Evolutionary conservation across 2,888 invertebrate genomes (phyloP), one percentile per base, ranked within the genome.

Genomic region (Tigriopus californicus): DNA sequence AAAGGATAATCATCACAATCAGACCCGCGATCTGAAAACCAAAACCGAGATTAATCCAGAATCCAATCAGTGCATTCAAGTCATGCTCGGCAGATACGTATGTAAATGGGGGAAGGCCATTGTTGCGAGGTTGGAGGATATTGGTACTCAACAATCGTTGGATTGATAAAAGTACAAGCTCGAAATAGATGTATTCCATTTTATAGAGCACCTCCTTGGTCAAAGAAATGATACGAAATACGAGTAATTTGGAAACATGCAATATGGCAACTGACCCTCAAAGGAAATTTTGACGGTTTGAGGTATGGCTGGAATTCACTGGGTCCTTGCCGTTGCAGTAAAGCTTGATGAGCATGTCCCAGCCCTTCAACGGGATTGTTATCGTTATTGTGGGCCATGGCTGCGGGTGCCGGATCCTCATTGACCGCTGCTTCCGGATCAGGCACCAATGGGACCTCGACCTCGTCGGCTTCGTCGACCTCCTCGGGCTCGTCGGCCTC

Each of bases 321-420:
- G 22, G 84, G 80, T 18, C 75, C 75, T 67, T 89, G 86, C 55
- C 89, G 80, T 66, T 90, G 84, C 67, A 90, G 76, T 62, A 94
- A 73, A 1, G 91, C 91, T 74, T 90, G 81, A 73, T 91, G 91
- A 0, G 85, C 90, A 0, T 86, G 89, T 0, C 85, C 90, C 10
- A 79, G 69, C 52, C 75, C 76, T 64, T 66, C 74, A 12, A 55
- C 67, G 62, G 63, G 63, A 60, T 61, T 65, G 62, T 62, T 33
- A 33, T 33, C 8, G 8, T 33, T 33, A 33, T 33, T 33, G 33
- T 33, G 3, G 33, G 4, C 33, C 33, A 33, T 33, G 8, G 33
- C 33, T 65, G 62, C 61, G 15, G 60, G 61, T 46, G 54, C 60
- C 49, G 58, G 62, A 41, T 61, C 63, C 24, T 46, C 59, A 1